A percentile compares a stretch with the other conserved stretches of the same genome.
These are phyloP conservation scores for Dissostichus mawsoni DNA, from an alignment of 2,113 vertebrate genomes.

Conservation along the genomic window DNA sequence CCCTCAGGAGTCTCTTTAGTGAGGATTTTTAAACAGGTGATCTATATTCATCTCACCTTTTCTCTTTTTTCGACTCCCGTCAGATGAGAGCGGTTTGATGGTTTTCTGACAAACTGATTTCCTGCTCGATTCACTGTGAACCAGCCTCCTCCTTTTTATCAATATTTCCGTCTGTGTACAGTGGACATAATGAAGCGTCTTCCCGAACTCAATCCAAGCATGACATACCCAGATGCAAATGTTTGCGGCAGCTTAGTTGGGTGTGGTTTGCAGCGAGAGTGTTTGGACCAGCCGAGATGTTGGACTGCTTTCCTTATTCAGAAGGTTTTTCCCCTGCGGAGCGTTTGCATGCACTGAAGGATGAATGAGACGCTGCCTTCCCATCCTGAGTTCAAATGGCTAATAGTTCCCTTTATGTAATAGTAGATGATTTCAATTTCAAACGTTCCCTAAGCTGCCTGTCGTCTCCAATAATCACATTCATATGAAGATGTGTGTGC, in stretches of 20 bases:
- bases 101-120: conserved; percentile 60
- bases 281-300: conserved; percentile 45
- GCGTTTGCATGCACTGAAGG: conserved; percentile 15
- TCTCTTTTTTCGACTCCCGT: conserved; percentile 28
- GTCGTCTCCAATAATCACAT: conserved; percentile 47
- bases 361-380: conserved; percentile 31
- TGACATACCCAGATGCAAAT: conserved; percentile 36
- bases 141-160: conserved; percentile 20
- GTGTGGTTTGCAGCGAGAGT: conserved; percentile 21
- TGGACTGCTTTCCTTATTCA: conserved; percentile 44
- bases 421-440: conserved; percentile 61
- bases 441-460: conserved; percentile 46
- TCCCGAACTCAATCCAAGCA: conserved; percentile 7
- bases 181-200: conserved; percentile 37
- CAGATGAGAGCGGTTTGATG: conserved; percentile 23
- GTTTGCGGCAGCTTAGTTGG: conserved; percentile 3
- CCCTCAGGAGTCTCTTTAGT: conserved; percentile 13
- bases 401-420: conserved; percentile 56
- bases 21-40: conserved; percentile 17
- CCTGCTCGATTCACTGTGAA: conserved; percentile 34
- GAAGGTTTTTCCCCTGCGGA: background rate
- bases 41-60: conserved; percentile 38
- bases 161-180: conserved; percentile 56
- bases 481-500: conserved; percentile 40
- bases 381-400: conserved; percentile 45